Base-by-base conservation (phyloP, 2,888 invertebrate species). In the Metacarcinus magister region DNA sequence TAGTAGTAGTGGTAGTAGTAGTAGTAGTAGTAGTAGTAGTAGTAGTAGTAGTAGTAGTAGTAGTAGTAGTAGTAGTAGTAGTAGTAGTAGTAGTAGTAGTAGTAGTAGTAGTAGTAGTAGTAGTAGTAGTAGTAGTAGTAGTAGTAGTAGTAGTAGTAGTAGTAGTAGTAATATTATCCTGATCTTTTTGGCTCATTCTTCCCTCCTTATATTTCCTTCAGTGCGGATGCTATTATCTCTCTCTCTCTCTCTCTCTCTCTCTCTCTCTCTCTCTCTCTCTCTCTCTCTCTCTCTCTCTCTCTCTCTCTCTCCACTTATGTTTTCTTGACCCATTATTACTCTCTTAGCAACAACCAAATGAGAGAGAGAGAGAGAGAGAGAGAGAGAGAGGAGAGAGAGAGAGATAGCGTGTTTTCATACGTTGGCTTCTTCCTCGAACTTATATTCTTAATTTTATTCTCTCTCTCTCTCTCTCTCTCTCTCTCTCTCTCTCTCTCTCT, bases 21-120 rank as follows among this genome's bases (percentile, higher is more conserved):
- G 67, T 67, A 67, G 67, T 67, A 67, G 67, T 67, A 67, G 67
- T 67, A 67, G 67, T 67, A 67, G 67, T 67, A 67, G 67, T 67
- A 67, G 67, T 67, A 67, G 67, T 19, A 67, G 67, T 67, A 67
- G 67, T 67, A 67, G 67, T 67, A 67, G 67, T 67, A 67, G 67
- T 67, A 67, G 54, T 13, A 67, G 67, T 67, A 67, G 67, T 67
- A 67, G 67, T 67, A 19, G 23, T 23, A 67, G 23, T 67, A 67
- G 67, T 67, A 67, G 23, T 67, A 67, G 67, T 67, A 67, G 67
- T 67, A 67, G 67, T 67, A 19, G 10, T 67, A 67, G 67, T 67
- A 67, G 67, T 19, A 67, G 67, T 67, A 67, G 67, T 67, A 67
- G 67, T 19, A 67, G 67, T 67, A 67, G 67, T 67, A 67, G 67